Evolutionary conservation across 2,113 vertebrate genomes (phyloP).

Genomic region (Falco punctatus): DNA sequence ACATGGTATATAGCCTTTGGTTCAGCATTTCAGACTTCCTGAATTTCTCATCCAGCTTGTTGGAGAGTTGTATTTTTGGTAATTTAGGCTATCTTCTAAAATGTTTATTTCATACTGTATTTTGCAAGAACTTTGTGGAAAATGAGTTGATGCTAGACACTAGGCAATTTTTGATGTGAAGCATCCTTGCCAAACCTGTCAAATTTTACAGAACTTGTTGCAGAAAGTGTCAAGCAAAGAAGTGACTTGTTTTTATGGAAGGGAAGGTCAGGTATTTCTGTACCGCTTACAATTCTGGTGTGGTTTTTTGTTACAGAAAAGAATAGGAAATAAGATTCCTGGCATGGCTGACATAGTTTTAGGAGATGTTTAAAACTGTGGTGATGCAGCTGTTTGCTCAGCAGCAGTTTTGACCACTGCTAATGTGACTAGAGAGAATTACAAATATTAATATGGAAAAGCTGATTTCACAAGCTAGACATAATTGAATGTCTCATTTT

Average conservation of each 20-base stretch:
- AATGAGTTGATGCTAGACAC: background rate
- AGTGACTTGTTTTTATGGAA: background rate
- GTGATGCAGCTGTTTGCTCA: background rate
- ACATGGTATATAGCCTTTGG: background rate
- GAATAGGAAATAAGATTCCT: background rate
- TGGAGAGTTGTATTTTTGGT: background rate
- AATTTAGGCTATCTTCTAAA: background rate
- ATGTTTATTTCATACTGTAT: background rate
- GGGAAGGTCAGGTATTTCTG: background rate
- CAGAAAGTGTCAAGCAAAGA: background rate
- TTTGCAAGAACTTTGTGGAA: background rate
- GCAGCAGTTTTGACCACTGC: background rate
- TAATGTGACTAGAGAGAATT: background rate
- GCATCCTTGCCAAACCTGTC: background rate
- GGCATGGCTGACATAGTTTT: background rate
- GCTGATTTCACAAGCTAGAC: background rate
- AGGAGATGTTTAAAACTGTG: background rate
- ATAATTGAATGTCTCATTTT: background rate
- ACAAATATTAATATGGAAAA: background rate
- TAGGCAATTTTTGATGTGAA: background rate
- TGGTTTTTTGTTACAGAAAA: background rate
- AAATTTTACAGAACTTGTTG: background rate
- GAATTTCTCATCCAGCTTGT: background rate
- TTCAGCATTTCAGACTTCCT: background rate
- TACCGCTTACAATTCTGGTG: background rate